phyloP scores from a whole-genome alignment of 2,888 invertebrate genomes.

The Parnassius glacialis region DNA sequence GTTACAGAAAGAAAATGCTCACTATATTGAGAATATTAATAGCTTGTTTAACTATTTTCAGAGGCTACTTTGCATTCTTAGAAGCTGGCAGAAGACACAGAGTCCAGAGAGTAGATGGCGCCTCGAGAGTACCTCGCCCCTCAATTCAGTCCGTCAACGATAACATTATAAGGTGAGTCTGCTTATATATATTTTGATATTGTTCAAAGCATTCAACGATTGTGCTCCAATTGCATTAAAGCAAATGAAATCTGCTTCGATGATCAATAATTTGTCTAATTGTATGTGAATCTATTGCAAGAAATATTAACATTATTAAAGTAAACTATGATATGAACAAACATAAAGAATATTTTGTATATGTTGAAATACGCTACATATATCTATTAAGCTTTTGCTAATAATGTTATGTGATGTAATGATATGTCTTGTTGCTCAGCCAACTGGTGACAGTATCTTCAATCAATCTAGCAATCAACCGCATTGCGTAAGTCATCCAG shows the following conservation, averaged over 20 bases:
- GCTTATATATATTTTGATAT: constrained; percentile 6
- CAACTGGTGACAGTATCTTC: constrained; percentile 95
- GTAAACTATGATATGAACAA: constrained; percentile 29
- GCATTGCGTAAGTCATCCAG: constrained; percentile 92
- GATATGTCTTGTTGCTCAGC: constrained; percentile 84
- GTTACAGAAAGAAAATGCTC: too few species aligned
- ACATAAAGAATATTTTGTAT: constrained; percentile 2
- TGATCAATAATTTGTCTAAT: constrained; percentile 38
- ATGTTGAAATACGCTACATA: constrained; percentile 20
- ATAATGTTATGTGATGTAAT: constrained; percentile 73
- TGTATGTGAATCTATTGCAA: constrained; percentile 28
- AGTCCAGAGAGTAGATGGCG: constrained; percentile 81
- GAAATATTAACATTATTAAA: constrained; percentile 33
- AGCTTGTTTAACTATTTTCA: constrained; percentile 39
- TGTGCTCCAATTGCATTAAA: constrained; percentile 44
- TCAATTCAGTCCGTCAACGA: constrained; percentile 86
- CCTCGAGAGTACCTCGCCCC: constrained; percentile 77
- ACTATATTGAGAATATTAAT: too few species aligned
- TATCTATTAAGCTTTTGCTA: constrained; percentile 57
- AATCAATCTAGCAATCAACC: constrained; percentile 95
- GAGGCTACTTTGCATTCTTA: constrained; percentile 94
- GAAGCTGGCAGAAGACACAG: constrained; percentile 89
- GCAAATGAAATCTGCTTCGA: constrained; percentile 29
- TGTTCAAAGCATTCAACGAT: constrained; percentile 32
- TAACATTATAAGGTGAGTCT: constrained; percentile 82